Evolutionary conservation across 2,113 vertebrate genomes (phyloP), one percentile per base, ranked within the genome.

Genomic region (Myiopsitta monachus): DNA sequence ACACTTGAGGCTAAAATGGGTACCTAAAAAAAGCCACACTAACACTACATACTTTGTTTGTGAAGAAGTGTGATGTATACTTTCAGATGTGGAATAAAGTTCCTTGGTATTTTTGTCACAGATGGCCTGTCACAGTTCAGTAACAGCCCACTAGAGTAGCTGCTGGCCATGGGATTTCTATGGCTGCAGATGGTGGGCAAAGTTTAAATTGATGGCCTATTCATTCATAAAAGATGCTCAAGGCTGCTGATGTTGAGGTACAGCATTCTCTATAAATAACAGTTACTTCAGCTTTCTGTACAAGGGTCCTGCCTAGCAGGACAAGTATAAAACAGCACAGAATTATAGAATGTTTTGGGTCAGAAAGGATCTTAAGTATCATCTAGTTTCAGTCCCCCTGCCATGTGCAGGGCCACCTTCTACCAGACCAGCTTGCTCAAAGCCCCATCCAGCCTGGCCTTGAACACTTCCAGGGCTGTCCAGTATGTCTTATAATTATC

Each of bases 191-290:
- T 23, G 21, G 36, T 14, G 5, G 54, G 36, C 36, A 47, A 39
- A 69, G 41, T 41, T 87, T 69, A 39, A 83, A 81, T 23, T 5
- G 8, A 64, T 9, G 30, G 73, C 24, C 51, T 38, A 7, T 8
- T 61, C 3, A 0, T 55, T 41, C 68, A 62, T 2, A 28, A 31
- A 68, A 61, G 59, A 39, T 0, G 0, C 52, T 72, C 0, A 0
- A 9, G 1, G 2, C 57, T 55, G 74, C 59, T 63, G 52, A 39
- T 2, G 1, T 38, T 3, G 7, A 92, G 24, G 5, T 13, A 18
- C 4, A 14, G 24, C 2, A 0, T 46, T 27, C 55, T 72, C 68
- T 77, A 4, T 13, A 67, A 61, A 19, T 3, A 57, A 70, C 12
- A 27, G 21, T 36, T 38, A 49, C 21, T 81, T 74, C 33, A 62